These are phyloP conservation scores for Coecobrya sp. DNA, from an alignment of 2,888 invertebrate species.

Conservation along the genomic window DNA sequence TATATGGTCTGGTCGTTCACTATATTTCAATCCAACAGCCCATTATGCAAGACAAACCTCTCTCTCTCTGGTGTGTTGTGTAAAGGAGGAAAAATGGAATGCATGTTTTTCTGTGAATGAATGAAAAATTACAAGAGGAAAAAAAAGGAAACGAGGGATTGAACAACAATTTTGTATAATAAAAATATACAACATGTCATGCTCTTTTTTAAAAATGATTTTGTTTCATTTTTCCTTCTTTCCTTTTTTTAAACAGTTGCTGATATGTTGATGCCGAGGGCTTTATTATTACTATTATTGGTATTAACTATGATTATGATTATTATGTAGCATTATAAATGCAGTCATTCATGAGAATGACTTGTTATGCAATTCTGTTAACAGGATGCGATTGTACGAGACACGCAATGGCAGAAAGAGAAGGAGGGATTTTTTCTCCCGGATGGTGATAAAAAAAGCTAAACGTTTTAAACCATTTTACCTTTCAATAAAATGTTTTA, in stretches of 20 bases:
- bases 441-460: constrained; percentile 27
- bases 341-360: constrained; percentile 35
- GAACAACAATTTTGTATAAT: constrained; percentile 20
- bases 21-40: neutral
- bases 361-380: constrained; percentile 55
- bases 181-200: neutral
- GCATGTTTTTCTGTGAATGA: constrained; percentile 9
- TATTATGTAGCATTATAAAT: constrained; percentile 10
- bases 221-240: neutral
- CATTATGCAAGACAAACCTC: constrained; percentile 7
- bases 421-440: constrained; percentile 8
- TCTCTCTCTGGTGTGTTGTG: too few species aligned
- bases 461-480: neutral
- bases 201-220: neutral
- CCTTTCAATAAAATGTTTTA: neutral
- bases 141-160: neutral
- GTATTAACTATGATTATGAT: neutral
- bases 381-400: constrained; percentile 65
- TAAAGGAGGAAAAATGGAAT: neutral
- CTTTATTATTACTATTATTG: neutral
- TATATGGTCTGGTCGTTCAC: constrained; percentile 5
- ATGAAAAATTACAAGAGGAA: constrained; percentile 35
- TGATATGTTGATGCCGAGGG: neutral
- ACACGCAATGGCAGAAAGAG: neutral
- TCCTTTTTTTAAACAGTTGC: constrained; percentile 6